These are phyloP conservation scores for Choristoneura fumiferana DNA, from an alignment of 1,140 invertebrate genomes.

Conservation along the genomic window DNA sequence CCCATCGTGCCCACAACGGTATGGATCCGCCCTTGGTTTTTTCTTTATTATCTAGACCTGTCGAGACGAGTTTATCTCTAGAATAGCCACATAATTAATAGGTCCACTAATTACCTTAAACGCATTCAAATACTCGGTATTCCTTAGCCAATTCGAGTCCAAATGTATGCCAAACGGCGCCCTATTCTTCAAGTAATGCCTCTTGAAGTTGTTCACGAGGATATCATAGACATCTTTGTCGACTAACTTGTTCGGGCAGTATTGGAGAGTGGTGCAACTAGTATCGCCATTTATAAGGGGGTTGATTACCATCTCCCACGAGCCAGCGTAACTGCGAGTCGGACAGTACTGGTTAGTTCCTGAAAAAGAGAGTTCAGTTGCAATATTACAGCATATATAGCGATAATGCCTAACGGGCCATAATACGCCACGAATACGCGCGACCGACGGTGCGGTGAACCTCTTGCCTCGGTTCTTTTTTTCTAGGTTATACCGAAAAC, in stretches of 20 bases:
- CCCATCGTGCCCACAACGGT: too few species aligned
- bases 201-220: slow-evolving; percentile 88
- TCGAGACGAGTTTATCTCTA: background rate
- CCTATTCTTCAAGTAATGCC: slow-evolving; percentile 88
- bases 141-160: slow-evolving; percentile 88
- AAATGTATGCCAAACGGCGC: slow-evolving; percentile 89
- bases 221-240: slow-evolving; percentile 87
- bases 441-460: too few species aligned
- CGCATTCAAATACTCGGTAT: slow-evolving; percentile 84
- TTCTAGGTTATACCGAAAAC: too few species aligned
- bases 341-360: slow-evolving; percentile 86
- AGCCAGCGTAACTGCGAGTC: slow-evolving; percentile 85
- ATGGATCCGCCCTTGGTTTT: too few species aligned
- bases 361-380: slow-evolving; percentile 32
- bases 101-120: slow-evolving; percentile 83
- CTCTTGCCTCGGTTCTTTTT: too few species aligned
- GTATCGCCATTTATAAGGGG: slow-evolving; percentile 84
- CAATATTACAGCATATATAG: background rate
- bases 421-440: background rate
- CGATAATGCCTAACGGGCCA: background rate
- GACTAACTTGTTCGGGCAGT: slow-evolving; percentile 82
- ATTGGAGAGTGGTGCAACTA: slow-evolving; percentile 86
- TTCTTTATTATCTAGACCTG: too few species aligned
- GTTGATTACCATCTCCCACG: slow-evolving; percentile 92
- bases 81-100: slow-evolving; percentile 1